Evolutionary conservation across 1,140 invertebrate species (phyloP), one percentile per base, ranked within the genome.

Genomic region (Euura lappo): DNA sequence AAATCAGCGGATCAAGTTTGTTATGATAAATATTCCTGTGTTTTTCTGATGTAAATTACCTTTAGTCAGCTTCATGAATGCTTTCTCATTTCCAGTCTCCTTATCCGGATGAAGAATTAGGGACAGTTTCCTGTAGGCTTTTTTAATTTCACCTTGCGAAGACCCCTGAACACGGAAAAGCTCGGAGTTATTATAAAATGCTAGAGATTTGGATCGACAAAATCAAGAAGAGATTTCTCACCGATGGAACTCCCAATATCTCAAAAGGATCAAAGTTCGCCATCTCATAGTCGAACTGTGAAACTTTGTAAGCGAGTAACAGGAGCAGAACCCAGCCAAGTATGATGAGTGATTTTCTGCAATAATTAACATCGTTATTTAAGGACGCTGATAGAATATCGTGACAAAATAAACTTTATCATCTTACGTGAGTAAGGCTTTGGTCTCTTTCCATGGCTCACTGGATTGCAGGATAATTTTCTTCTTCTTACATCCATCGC

Each of bases 231-330:
- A 8, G 68, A 45, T 64, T 68, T 72, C 89, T 89, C 88, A 94
- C 94, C 69, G 94, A 88, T 72, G 97, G 93, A 78, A 99, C 90
- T 70, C 93, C 93, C 45, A 99, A 89, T 83, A 99, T 99, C 88
- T 97, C 95, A 89, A 97, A 99, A 1, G 98, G 98, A 91, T 99
- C 98, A 91, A 99, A 99, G 87, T 98, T 99, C 13, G 97, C 94
- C 92, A 98, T 96, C 89, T 99, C 97, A 89, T 98, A 96, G 83
- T 99, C 97, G 88, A 99, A 97, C 87, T 98, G 95, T 0, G 97
- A 97, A 6, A 99, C 96, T 92, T 99, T 98, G 85, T 99, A 99
- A 2, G 96, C 94, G 72, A 99, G 88, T 69, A 97, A 91, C 65
- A 94, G 89, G 81, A 99, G 92, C 44, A 96, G 84, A 4, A 94